A percentile compares a stretch with the other conserved stretches of the same genome.
Evolutionary conservation across 1,140 invertebrate species (phyloP).

Genomic region (Drepana arcuata): DNA sequence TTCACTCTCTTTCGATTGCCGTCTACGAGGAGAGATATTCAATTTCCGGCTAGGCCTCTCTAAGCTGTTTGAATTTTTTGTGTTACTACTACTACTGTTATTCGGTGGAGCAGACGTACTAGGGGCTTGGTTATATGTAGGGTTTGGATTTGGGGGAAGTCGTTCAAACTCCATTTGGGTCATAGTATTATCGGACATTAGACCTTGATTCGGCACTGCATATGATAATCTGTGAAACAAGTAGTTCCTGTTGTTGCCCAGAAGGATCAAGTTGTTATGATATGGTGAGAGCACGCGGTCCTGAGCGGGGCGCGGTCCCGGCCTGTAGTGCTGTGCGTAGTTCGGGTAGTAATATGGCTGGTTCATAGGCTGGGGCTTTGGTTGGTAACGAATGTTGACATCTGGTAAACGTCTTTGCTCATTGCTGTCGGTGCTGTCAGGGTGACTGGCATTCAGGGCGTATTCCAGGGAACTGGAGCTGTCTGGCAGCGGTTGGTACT

Average conservation of each 20-base stretch:
- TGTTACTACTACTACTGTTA: slow-evolving; percentile 9
- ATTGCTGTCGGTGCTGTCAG: slow-evolving; percentile 27
- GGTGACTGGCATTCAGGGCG: slow-evolving; percentile 22
- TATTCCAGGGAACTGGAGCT: slow-evolving; percentile 56
- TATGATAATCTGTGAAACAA: slow-evolving; percentile 33
- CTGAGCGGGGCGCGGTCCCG: slow-evolving; percentile 22
- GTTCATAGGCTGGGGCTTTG: slow-evolving; percentile 32
- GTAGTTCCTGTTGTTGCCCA: slow-evolving; percentile 40
- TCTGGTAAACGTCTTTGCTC: slow-evolving; percentile 25
- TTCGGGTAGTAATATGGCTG: slow-evolving; percentile 42
- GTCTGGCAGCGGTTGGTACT: slow-evolving; percentile 60
- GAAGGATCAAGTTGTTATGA: slow-evolving; percentile 36
- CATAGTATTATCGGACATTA: neutral
- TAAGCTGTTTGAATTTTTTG: slow-evolving; percentile 19
- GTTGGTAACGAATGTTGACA: slow-evolving; percentile 53
- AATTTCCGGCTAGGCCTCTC: slow-evolving; percentile 56
- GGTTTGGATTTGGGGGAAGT: too few species aligned
- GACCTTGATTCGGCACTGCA: slow-evolving; percentile 16
- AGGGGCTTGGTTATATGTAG: slow-evolving; percentile 16
- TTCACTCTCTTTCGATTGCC: slow-evolving; percentile 50
- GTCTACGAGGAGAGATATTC: slow-evolving; percentile 56
- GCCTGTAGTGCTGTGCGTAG: slow-evolving; percentile 23
- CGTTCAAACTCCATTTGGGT: too few species aligned
- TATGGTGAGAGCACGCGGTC: slow-evolving; percentile 35
- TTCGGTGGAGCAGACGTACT: too few species aligned